Conservation (phyloP, 2,888 invertebrate genomes). For the Megalurothrips usitatus region DNA sequence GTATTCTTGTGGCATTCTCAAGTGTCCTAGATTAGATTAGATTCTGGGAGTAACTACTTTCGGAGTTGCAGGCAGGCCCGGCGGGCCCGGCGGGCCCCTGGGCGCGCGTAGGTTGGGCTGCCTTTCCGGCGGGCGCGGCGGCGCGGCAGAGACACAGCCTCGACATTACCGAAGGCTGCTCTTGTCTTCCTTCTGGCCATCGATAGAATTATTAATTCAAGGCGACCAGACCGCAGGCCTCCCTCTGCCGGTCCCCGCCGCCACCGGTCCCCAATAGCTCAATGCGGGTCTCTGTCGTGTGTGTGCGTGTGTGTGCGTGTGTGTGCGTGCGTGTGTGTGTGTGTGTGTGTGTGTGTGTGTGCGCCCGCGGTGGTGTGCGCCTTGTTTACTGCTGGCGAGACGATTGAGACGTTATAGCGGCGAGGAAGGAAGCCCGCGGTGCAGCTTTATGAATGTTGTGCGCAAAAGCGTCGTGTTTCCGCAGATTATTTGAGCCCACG, state of each 20-base stretch:
- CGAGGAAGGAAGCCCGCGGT: neutral
- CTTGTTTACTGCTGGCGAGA: neutral
- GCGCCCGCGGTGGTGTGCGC: neutral
- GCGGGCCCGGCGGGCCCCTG: too few relatives aligned
- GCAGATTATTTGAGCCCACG: neutral
- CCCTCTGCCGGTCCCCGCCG: too few relatives aligned
- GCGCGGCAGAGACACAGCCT: too few relatives aligned
- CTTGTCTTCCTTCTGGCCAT: neutral
- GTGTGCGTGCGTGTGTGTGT: neutral
- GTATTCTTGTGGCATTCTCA: too few relatives aligned
- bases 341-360: neutral
- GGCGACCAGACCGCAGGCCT: neutral
- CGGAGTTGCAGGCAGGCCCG: too few relatives aligned
- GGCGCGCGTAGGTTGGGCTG: neutral
- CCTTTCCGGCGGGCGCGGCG: neutral
- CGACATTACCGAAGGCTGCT: neutral
- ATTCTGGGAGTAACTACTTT: too few relatives aligned
- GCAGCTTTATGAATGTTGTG: neutral
- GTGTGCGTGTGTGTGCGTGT: neutral
- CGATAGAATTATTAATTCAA: slow-evolving; percentile 18
- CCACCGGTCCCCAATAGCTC: neutral
- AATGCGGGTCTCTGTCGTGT: neutral
- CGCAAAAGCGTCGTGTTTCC: slow-evolving; percentile 3
- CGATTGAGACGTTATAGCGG: slow-evolving; percentile 17
- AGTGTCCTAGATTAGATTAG: too few relatives aligned